These are phyloP conservation scores for Xestoiulus laeticollis DNA, from an alignment of 2,888 invertebrate species.

Conservation along the genomic window DNA sequence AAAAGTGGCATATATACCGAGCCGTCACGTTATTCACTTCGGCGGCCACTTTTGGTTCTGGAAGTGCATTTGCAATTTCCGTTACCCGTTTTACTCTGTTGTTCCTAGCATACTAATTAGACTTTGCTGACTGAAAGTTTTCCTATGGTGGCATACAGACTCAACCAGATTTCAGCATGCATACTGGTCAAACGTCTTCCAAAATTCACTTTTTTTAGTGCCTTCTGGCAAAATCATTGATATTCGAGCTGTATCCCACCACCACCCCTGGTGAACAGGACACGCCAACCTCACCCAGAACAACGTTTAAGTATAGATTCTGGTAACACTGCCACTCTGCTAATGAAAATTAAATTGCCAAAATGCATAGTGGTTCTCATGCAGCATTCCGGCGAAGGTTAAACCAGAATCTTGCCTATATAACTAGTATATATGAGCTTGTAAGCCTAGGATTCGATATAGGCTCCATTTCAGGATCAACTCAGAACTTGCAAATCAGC, in stretches of 20 bases:
- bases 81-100: not conserved
- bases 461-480: not conserved
- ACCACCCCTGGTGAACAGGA: not conserved
- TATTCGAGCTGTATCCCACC: constrained; percentile 23
- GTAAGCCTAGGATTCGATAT: not conserved
- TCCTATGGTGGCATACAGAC: not conserved
- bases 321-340: not conserved
- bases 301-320: not conserved
- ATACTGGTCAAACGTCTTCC: constrained; percentile 41
- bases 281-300: constrained; percentile 23
- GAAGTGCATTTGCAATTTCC: constrained; percentile 35
- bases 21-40: constrained; percentile 35
- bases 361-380: not conserved
- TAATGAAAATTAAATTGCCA: not conserved
- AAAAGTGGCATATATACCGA: constrained; percentile 25
- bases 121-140: not conserved
- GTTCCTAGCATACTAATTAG: constrained; percentile 38
- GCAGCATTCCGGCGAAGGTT: constrained; percentile 30
- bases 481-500: not conserved
- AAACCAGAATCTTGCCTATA: not conserved
- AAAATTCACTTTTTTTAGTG: constrained; percentile 32
- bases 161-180: not conserved
- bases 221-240: constrained; percentile 31
- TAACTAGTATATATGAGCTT: not conserved
- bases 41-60: constrained; percentile 31